phyloP scores from a whole-genome alignment of 2,797 vertebrate genomes.

The Oceanodroma leucorhoa region DNA sequence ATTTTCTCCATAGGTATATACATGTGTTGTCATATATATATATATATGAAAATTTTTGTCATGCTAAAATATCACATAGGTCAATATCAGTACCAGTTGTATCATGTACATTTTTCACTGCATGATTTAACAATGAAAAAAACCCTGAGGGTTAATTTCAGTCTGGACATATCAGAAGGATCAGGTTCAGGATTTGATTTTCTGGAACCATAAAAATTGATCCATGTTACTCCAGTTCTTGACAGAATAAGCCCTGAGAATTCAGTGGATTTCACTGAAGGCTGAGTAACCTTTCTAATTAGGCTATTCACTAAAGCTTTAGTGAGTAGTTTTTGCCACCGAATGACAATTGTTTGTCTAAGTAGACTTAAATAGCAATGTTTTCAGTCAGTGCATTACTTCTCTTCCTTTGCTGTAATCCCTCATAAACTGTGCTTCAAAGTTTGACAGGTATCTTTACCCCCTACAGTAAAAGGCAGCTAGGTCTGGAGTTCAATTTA shows the following conservation, averaged over 20 bases:
- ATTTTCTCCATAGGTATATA: neutral
- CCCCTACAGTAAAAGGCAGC: neutral
- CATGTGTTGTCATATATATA: neutral
- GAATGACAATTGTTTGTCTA: neutral
- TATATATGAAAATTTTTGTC: neutral
- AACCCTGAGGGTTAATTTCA: neutral
- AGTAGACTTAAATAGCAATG: neutral
- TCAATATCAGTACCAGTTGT: neutral
- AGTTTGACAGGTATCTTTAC: neutral
- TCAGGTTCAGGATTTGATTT: neutral
- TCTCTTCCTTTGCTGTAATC: neutral
- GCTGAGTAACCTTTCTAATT: neutral
- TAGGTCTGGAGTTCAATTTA: neutral
- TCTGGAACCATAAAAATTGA: neutral
- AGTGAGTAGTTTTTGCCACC: neutral
- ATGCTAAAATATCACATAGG: neutral
- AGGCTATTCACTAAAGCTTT: neutral
- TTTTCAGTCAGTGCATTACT: neutral
- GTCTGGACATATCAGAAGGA: neutral
- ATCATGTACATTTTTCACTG: neutral
- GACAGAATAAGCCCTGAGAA: neutral
- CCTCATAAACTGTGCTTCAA: neutral
- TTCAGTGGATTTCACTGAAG: neutral
- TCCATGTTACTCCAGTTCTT: neutral
- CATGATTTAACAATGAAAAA: neutral